Evolutionary conservation across 1,140 invertebrate genomes (phyloP).

Genomic region (Aphaenogaster rudis): DNA sequence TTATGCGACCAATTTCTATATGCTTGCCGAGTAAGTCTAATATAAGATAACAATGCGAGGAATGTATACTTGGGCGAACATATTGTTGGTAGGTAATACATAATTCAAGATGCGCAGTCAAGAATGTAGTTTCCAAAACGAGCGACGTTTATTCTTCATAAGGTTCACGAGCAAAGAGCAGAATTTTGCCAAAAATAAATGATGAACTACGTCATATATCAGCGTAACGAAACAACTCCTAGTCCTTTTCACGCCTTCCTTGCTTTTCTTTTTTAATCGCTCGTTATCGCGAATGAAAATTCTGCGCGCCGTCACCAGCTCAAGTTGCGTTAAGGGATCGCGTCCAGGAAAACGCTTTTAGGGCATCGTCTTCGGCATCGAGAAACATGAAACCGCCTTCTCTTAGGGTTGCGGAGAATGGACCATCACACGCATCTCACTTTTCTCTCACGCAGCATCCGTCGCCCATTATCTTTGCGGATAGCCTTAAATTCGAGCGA

Average conservation of each 20-base stretch:
- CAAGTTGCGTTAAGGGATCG: slow-evolving; percentile 54
- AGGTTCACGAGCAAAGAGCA: neutral
- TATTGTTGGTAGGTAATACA: slow-evolving; percentile 40
- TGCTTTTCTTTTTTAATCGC: slow-evolving; percentile 32
- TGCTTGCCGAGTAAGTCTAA: slow-evolving; percentile 23
- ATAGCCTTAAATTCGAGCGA: slow-evolving; percentile 21
- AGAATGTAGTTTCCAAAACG: slow-evolving; percentile 38
- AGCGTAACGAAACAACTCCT: neutral
- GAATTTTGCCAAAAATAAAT: neutral
- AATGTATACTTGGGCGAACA: slow-evolving; percentile 37
- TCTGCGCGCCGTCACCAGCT: slow-evolving; percentile 39
- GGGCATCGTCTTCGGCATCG: slow-evolving; percentile 53
- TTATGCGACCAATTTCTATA: slow-evolving; percentile 17
- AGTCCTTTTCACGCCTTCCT: neutral
- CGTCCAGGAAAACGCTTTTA: slow-evolving; percentile 63
- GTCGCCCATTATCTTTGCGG: slow-evolving; percentile 40
- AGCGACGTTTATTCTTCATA: slow-evolving; percentile 29
- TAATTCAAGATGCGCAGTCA: slow-evolving; percentile 46
- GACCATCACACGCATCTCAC: slow-evolving; percentile 67
- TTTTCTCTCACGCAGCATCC: slow-evolving; percentile 68
- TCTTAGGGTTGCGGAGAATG: slow-evolving; percentile 65
- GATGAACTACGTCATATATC: slow-evolving; percentile 2
- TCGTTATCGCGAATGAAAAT: slow-evolving; percentile 52
- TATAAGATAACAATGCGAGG: slow-evolving; percentile 15
- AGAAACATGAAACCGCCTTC: slow-evolving; percentile 66